These are phyloP conservation scores for Macaria liturata DNA, from an alignment of 2,888 invertebrate species.

Conservation along the genomic window DNA sequence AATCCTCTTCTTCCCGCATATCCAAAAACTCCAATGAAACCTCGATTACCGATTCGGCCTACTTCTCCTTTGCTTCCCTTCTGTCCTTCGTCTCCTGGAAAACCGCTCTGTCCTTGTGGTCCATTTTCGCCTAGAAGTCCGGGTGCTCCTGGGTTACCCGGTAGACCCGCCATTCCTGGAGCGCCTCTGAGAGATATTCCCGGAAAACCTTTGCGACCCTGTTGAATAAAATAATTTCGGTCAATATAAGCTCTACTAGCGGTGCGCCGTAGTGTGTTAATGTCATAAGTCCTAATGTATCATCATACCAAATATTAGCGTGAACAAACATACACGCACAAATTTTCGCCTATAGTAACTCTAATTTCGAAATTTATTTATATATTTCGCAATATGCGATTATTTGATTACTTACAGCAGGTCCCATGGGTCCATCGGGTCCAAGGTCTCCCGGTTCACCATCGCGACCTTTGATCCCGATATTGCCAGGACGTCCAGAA, in stretches of 20 bases:
- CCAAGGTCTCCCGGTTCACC: constrained; percentile 84
- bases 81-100: constrained; percentile 66
- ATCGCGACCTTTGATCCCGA: constrained; percentile 66
- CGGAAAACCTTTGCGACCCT: constrained; percentile 72
- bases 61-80: constrained; percentile 84
- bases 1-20: constrained; percentile 68
- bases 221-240: constrained; percentile 15
- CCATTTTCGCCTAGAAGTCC: constrained; percentile 84
- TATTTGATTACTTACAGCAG: constrained; percentile 60
- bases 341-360: too few relatives aligned
- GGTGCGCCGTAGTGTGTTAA: too few relatives aligned
- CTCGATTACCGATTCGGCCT: constrained; percentile 66
- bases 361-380: too few relatives aligned
- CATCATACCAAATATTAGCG: too few relatives aligned
- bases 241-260: too few relatives aligned
- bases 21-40: constrained; percentile 64
- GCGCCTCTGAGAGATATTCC: constrained; percentile 82
- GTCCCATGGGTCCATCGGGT: constrained; percentile 81
- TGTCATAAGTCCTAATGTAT: too few relatives aligned
- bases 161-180: constrained; percentile 87
- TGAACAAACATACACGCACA: too few relatives aligned
- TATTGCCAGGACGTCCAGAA: constrained; percentile 75
- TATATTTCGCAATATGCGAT: not conserved
- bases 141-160: constrained; percentile 87
- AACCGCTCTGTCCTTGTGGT: constrained; percentile 66